Conservation (phyloP, 2,888 invertebrate genomes). For the Chalcis sispes region DNA sequence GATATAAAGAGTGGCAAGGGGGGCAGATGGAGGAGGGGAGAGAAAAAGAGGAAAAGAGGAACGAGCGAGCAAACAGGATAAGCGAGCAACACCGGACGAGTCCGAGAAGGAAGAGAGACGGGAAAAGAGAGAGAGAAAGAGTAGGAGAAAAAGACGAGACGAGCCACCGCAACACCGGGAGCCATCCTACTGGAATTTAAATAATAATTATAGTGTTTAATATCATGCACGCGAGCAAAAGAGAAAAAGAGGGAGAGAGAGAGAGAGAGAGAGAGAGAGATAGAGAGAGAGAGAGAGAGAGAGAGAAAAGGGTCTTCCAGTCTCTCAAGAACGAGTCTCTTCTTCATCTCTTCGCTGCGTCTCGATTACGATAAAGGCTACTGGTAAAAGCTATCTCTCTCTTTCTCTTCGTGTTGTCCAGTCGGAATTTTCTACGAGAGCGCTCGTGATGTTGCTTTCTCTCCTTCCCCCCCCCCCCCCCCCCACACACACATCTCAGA, state of each 20-base stretch:
- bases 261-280: conserved; percentile 46
- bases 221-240: conserved; percentile 74
- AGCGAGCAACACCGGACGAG: conserved; percentile 42
- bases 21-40: not conserved
- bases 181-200: conserved; percentile 76
- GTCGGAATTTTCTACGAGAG: not conserved
- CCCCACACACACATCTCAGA: no score
- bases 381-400: no score
- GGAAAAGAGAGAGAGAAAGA: conserved; percentile 43
- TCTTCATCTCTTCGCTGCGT: conserved; percentile 44
- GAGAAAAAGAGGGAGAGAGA: no score
- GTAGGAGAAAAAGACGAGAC: conserved; percentile 30
- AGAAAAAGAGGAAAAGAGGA: conserved; percentile 49
- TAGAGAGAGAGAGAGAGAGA: no score
- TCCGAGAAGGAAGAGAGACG: conserved; percentile 23
- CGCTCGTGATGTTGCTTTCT: no score
- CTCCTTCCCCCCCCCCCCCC: no score
- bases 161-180: conserved; percentile 72
- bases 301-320: conserved; percentile 51
- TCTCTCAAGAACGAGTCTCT: not conserved
- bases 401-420: no score
- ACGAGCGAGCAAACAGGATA: conserved; percentile 45
- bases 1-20: conserved; percentile 56
- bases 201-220: conserved; percentile 76
- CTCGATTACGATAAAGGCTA: conserved; percentile 55